Base-by-base conservation (phyloP, 1,140 invertebrate species). In the Ips typographus region DNA sequence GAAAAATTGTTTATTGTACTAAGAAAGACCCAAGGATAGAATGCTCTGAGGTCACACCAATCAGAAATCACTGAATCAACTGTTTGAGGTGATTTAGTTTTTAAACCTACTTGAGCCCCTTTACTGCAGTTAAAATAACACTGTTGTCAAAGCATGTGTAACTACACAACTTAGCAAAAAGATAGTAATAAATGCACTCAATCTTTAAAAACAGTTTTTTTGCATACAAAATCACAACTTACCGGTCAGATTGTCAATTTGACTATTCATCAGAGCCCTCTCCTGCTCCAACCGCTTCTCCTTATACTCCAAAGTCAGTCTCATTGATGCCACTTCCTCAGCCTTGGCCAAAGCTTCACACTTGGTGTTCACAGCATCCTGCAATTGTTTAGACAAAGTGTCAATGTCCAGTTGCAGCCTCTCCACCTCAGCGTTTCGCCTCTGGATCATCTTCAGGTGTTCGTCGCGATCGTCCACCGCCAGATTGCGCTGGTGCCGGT, bases 251-350 rank as follows among this genome's bases (percentile, higher is more conserved):
- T 86, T 84, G 70, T 88, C 83, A 70, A 94, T 89, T 83, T 95
- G 91, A 73, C 90, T 88, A 71, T 87, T 85, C 37, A 94, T 77
- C 61, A 94, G 84, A 6, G 83, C 80, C 70, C 87, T 86, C 80
- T 96, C 93, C 79, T 92, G 89, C 73, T 94, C 90, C 53, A 95
- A 82, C n/a, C 90, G 83, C 76, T 91, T 91, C 81, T 94, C 92
- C 80, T 90, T 90, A 76, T 88, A 90, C 71, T 94, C 88, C 38
- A 94, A 78, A 5, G 88, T 86, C 38, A 93, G 82, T 81, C 94
- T 90, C 75, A 89, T 88, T 71, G 89, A 90, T 72, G 90, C 85
- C 36, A 94, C 83, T 83, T 95, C 94, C 81, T 94, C 91, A 59
- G 89, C 84, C 57, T 90, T 85, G 22, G 88, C 86, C 39, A 95